Evolutionary conservation across 1,140 invertebrate species (phyloP), one percentile per base, ranked within the genome.

Genomic region (Hyposmocoma kahamanoa): DNA sequence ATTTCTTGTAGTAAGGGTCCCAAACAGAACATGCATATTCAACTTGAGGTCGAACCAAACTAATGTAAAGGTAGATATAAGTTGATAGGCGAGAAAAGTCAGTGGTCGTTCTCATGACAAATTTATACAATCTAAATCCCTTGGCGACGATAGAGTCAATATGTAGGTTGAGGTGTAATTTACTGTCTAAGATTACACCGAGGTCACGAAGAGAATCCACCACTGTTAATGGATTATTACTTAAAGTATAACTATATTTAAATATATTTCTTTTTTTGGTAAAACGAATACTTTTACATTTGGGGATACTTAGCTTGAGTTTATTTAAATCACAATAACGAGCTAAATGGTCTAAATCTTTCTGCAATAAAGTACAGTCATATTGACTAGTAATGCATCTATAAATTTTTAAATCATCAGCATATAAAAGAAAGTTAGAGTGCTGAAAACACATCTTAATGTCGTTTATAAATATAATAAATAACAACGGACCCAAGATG

Each of bases 401-500:
- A n/a, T 18, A 39, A 19, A 39, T 18, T 34, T 34, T 41, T 5
- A 41, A 5, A n/a, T 41, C 38, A n/a, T 44, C 22, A 5, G 22
- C 22, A 9, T 45, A 30, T 5, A 45, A 10, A 3, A 45, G 18
- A 18, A 5, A 42, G 3, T 24, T 22, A 24, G 20, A 42, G 17
- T 5, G 18, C 43, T 47, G 52, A 19, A 65, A 54, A 41, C 50
- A 50, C 0, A 10, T 19, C n/a, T 24, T 9, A 36, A 67, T 20
- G 47, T 72, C 65, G 48, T 71, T 66, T 8, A 72, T 60, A 44
- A 58, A 69, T 10, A 67, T 1, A n/a, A 60, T 34, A 55, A 68
- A 71, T 2, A 72, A 42, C 0, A 70, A 22, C 9, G 64, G 67
- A 1, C 60, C 63, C 2, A 67, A 21, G 11, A 67, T 62, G 19